Base-by-base conservation (phyloP, 1,140 invertebrate species). In the Hyposmocoma kahamanoa region DNA sequence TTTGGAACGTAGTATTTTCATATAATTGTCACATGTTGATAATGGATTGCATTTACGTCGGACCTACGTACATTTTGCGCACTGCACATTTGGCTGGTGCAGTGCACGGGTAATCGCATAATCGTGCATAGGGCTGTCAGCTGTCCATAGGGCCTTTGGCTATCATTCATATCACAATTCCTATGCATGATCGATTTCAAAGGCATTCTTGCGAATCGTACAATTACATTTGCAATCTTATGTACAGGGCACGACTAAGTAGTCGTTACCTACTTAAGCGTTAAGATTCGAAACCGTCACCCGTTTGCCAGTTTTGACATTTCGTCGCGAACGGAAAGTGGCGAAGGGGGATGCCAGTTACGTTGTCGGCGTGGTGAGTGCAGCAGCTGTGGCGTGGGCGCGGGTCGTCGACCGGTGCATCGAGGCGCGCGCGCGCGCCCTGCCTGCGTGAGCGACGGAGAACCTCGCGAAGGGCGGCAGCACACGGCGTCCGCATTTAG, bases 381-480 rank as follows among this genome's bases (percentile, higher is more conserved):
- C 73, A 77, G 61, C 62, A 53, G 63, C 57, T 49, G 18, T 50
- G 18, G 65, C 67, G 80, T 73, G 62, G 79, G 72, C 68, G 71
- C 64, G 65, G 81, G 79, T 81, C 81, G 76, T 67, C 73, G 81
- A 81, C 77, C 76, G 67, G 38, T 28, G 66, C 57, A 67, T 62
- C 67, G 55, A 67, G 63, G 62, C 67, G 63, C 61, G 59, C 62
- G 63, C 66, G 64, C 53, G 62, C 76, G 75, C 72, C 76, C 74
- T 80, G 72, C 76, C 67, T 71, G 70, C 65, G 71, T 70, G 68
- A 73, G 75, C 66, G 71, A 70, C 74, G 80, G 76, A 80, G 77
- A 84, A 80, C 70, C 81, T 81, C 68, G 64, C 72, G 77, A 84
- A 84, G 81, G 81, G 81, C 79, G 81, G 79, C 79, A 78, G 78